Base-by-base conservation (phyloP, 1,140 invertebrate genomes). In the Notospermus geniculatus region DNA sequence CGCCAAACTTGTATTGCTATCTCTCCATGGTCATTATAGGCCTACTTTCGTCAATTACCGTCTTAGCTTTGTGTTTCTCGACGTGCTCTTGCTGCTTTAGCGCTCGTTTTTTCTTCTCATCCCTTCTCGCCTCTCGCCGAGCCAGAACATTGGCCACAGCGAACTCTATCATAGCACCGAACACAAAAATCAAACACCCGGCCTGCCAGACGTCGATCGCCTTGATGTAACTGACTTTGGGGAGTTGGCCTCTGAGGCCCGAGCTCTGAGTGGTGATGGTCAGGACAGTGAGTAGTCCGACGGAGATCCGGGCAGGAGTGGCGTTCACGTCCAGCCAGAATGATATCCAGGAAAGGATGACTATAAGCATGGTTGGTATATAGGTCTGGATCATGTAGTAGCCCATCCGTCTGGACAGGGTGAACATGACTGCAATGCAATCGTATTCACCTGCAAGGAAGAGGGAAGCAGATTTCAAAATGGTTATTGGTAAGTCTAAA, bases 261-360 rank as follows among this genome's bases (percentile, higher is more conserved):
- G 67, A 64, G 52, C 58, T 64, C 57, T 68, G 66, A 1, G 66
- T 68, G 19, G 63, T 65, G 2, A 79, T 66, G 11, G 78, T 79
- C 0, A 79, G 64, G 25, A 79, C 68, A 30, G 60, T 67, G 17
- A 69, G 55, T 19, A 67, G 41, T 22, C 76, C 74, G 2, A 78
- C 60, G 2, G 75, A 70, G 22, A 85, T 83, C 61, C 85, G 71
- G 2, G 82, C 84, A 4, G 84, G 82, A 13, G 83, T 83, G 63
- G 84, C 84, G 45, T 82, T 77, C 28, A 84, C 81, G 63, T 85
- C 84, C 59, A 86, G 84, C 91, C 92, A 95, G 77, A 95, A 95
- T 0, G 91, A 92, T 0, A 95, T 93, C 91, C 92, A 96, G 0
- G 91, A 93, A 0, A 95, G 82, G 0, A 95, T 90, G 0, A 95